phyloP scores from a whole-genome alignment of 2,888 invertebrate species.

The Lochmaea crataegi region DNA sequence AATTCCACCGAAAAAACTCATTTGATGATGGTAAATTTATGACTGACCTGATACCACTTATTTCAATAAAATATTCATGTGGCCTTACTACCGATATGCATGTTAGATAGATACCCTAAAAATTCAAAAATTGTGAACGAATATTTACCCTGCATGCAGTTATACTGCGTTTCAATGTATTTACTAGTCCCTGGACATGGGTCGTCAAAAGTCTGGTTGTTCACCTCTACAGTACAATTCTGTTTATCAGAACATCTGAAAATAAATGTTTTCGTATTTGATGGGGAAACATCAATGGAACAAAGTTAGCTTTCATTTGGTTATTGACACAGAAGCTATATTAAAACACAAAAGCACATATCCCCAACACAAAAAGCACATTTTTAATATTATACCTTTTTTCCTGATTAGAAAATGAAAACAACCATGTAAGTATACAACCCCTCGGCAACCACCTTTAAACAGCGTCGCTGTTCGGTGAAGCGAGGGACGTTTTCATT shows the following conservation, averaged over 20 bases:
- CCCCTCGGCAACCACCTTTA: not conserved
- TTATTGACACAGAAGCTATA: conserved; percentile 37
- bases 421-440: not conserved
- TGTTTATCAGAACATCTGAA: conserved; percentile 63
- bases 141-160: conserved; percentile 64
- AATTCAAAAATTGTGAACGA: conserved; percentile 41
- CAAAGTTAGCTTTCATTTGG: conserved; percentile 18
- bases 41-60: conserved; percentile 8
- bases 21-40: not conserved
- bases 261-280: conserved; percentile 47
- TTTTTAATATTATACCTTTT: not conserved
- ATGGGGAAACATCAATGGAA: conserved; percentile 21
- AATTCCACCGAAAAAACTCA: not conserved
- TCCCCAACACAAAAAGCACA: conserved; percentile 6
- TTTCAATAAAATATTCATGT: conserved; percentile 2
- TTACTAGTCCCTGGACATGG: conserved; percentile 72
- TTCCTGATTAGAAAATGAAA: not conserved
- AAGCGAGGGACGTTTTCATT: not conserved
- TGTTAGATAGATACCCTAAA: conserved; percentile 38
- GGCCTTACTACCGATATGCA: conserved; percentile 35
- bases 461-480: not conserved
- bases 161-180: conserved; percentile 72
- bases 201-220: conserved; percentile 67
- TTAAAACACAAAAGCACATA: conserved; percentile 21
- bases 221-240: conserved; percentile 59